A percentile compares a stretch with the other conserved stretches of the same genome.
Conservation (phyloP, 2,113 vertebrate genomes). For the Murina feae region DNA sequence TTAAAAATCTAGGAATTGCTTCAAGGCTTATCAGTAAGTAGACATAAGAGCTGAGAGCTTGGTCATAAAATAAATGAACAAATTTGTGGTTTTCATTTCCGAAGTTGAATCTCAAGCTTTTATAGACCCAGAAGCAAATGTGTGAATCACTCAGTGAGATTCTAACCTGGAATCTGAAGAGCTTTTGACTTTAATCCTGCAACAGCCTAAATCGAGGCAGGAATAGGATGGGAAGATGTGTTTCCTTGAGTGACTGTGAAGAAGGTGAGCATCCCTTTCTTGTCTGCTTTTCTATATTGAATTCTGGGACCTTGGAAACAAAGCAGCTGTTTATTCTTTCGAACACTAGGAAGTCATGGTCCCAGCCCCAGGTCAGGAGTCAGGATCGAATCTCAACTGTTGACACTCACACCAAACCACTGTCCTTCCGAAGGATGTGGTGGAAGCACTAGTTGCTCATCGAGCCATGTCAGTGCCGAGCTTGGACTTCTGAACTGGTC, state of each 20-base stretch:
- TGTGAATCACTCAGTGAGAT: background rate
- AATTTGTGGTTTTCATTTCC: conserved; percentile 12
- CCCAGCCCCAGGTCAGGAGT: background rate
- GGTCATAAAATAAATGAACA: background rate
- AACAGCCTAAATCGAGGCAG: background rate
- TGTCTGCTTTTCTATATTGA: background rate
- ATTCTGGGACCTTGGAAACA: background rate
- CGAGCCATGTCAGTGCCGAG: background rate
- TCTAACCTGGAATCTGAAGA: background rate
- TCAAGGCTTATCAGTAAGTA: background rate
- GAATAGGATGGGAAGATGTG: too few species aligned
- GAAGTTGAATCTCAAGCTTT: conserved; percentile 8
- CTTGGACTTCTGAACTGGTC: background rate
- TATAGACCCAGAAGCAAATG: background rate
- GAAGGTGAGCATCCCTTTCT: background rate
- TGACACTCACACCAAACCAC: background rate
- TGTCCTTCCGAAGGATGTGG: background rate
- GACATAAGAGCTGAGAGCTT: background rate
- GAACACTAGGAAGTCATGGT: background rate
- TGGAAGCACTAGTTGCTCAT: background rate
- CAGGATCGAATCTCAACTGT: background rate
- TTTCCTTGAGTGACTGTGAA: background rate
- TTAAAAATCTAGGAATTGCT: background rate
- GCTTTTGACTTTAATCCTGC: background rate
- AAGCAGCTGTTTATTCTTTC: background rate